Percentiles rank a stretch among this genome's conserved stretches.
These are phyloP conservation scores for Ophioninae sp. DNA, from an alignment of 2,888 invertebrate genomes.

Conservation along the genomic window DNA sequence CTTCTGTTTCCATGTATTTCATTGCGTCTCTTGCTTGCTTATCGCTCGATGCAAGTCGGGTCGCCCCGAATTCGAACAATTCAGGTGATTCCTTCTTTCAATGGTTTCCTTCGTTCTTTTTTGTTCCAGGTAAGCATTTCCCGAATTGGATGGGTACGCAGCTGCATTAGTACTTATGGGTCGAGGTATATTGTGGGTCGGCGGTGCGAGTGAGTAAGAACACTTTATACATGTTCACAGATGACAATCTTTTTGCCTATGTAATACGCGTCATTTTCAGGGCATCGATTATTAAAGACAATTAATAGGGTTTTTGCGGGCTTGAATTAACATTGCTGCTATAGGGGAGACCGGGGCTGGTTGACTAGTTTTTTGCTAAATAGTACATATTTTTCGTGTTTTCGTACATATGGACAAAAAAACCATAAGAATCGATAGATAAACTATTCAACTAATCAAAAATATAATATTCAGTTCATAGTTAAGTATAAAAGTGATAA, in stretches of 20 bases:
- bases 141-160: constrained; percentile 19
- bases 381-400: too few relatives aligned
- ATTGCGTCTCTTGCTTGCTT: constrained; percentile 50
- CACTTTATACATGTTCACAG: constrained; percentile 37
- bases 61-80: constrained; percentile 20
- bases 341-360: too few relatives aligned
- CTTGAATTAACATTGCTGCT: too few relatives aligned
- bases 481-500: too few relatives aligned
- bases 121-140: constrained; percentile 78
- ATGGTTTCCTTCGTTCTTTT: constrained; percentile 58
- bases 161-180: constrained; percentile 24
- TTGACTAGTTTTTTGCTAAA: too few relatives aligned
- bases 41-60: constrained; percentile 29
- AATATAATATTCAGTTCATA: too few relatives aligned
- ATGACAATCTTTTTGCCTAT: not conserved
- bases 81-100: constrained; percentile 20
- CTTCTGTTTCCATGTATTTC: constrained; percentile 20
- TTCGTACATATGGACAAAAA: too few relatives aligned
- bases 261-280: too few relatives aligned
- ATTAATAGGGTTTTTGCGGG: too few relatives aligned
- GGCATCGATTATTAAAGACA: too few relatives aligned
- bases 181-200: constrained; percentile 43
- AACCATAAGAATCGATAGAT: too few relatives aligned
- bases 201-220: constrained; percentile 71
- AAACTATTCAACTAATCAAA: too few relatives aligned